Evolutionary conservation across 2,888 invertebrate species (phyloP).

Genomic region (Sylvicola fuscatus): DNA sequence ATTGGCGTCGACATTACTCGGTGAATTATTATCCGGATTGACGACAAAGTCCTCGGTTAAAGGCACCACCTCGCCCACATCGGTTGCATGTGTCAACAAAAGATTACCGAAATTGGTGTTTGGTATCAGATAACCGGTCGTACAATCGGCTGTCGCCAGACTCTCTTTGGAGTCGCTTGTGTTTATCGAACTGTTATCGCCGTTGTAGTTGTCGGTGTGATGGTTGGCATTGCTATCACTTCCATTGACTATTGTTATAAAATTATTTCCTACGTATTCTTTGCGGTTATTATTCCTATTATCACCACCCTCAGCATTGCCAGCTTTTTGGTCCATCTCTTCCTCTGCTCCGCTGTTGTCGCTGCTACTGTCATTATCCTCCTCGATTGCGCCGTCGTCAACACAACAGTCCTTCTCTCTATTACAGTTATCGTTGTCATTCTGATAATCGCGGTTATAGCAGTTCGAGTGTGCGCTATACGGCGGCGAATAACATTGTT

Average conservation of each 20-base stretch:
- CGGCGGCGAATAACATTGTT: conserved; percentile 6
- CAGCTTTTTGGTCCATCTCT: conserved; percentile 2
- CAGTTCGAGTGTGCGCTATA: neutral
- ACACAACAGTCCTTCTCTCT: conserved; percentile 12
- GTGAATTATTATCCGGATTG: too few species aligned
- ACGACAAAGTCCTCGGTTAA: too few species aligned
- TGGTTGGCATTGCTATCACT: conserved; percentile 2
- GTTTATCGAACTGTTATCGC: conserved; percentile 1
- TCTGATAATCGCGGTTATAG: conserved; percentile 2
- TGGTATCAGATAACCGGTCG: conserved; percentile 24
- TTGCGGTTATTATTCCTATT: neutral
- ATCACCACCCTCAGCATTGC: conserved; percentile 1
- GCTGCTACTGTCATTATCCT: neutral
- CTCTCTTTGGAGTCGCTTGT: conserved; percentile 6
- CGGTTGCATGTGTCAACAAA: conserved; percentile 11
- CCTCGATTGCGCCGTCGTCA: conserved; percentile 12
- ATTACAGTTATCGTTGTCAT: conserved; percentile 5
- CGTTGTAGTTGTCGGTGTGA: neutral
- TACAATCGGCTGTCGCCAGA: conserved; percentile 21
- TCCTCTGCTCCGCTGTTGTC: conserved; percentile 2
- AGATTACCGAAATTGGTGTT: conserved; percentile 26
- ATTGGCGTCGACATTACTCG: too few species aligned
- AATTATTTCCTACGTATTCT: neutral
- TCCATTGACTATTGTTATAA: conserved; percentile 1
- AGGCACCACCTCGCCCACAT: too few species aligned